Evolutionary conservation across 2,113 vertebrate species (phyloP), one percentile per base, ranked within the genome.

Genomic region (Grallaria varia): DNA sequence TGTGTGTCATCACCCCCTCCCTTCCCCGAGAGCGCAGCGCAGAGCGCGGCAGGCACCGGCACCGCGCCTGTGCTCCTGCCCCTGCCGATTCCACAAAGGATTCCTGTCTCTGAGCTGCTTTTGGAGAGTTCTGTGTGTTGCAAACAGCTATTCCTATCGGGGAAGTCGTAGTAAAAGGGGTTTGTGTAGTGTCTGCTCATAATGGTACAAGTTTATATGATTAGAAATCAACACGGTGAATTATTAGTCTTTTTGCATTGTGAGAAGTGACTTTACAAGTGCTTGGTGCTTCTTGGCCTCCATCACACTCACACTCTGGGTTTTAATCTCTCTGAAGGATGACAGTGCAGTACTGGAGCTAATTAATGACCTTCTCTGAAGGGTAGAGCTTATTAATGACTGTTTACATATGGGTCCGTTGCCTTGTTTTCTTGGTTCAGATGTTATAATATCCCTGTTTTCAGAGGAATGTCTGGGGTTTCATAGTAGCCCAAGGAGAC

Each of bases 331-430:
- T 81, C 90, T 79, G 44, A 92, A 69, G 69, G 69, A 75, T 87
- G 92, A 66, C 80, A 92, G 66, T 12, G 0, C 27, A 53, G 64
- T 40, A n/a, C 39, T 84, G 64, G 56, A 84, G 60, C 68, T 93
- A 90, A 84, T 94, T 90, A 88, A 90, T 96, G 81, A 78, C 64
- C 49, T 96, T 90, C 84, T 90, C 63, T 93, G 72, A 92, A 94
- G 47, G 71, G 86, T 40, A 14, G 66, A 63, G 68, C 87, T 93
- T 93, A 86, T 56, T 92, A 90, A 78, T 66, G 67, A n/a, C 56
- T 71, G 91, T 97, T 93, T 95, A 79, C 83, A 59, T 94, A 66
- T 10, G 75, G 88, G 58, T 93, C 83, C 49, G 82, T 52, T 90
- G 79, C 87, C 55, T 74, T 13, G 5, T 88, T 96, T 95, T 50